Base-by-base conservation (phyloP, 2,113 vertebrate species). In the Chlamydotis undulata region DNA sequence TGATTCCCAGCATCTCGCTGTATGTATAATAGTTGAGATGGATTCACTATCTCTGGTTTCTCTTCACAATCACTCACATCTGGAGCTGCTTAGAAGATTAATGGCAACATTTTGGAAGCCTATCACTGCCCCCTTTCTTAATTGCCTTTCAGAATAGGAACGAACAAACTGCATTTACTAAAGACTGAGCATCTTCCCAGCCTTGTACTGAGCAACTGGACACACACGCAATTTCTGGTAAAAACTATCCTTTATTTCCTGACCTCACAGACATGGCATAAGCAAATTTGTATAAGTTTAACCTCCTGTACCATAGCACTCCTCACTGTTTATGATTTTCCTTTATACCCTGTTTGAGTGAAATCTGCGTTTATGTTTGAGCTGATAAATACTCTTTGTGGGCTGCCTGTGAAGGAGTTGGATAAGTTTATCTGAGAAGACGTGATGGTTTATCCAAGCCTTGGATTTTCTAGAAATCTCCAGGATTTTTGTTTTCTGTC, bases 221-320 rank as follows among this genome's bases (percentile, higher is more conserved):
- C 18, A 25, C 4, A 33, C 2, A 60, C 7, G 47, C 4, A 19
- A 65, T 52, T 64, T 77, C 45, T 86, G 49, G 31, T 45, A 23
- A 74, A 68, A 71, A 56, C 35, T 8, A 60, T 3, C 37, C 4
- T 39, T 45, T 84, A 55, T 79, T 79, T 79, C 23, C 47, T 85
- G 52, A 59, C n/a, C 25, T 92, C 22, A 63, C 19, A 71, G 28
- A 41, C 21, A 28, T 10, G 41, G 8, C 2, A 2, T 70, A 55
- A 64, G 24, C 8, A 41, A 47, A 78, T 10, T 19, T n/a, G 12
- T 23, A 50, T 81, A 81, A 19, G 6, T 63, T 94, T 53, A 77
- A 6, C 5, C 7, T 21, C 8, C 8, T 4, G 5, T 37, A 47
- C 5, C 0, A 1, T 45, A 35, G 10, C 11, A 15, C 4, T 74